Base-by-base conservation (phyloP, 1,140 invertebrate species). In the Drosophila miranda region DNA sequence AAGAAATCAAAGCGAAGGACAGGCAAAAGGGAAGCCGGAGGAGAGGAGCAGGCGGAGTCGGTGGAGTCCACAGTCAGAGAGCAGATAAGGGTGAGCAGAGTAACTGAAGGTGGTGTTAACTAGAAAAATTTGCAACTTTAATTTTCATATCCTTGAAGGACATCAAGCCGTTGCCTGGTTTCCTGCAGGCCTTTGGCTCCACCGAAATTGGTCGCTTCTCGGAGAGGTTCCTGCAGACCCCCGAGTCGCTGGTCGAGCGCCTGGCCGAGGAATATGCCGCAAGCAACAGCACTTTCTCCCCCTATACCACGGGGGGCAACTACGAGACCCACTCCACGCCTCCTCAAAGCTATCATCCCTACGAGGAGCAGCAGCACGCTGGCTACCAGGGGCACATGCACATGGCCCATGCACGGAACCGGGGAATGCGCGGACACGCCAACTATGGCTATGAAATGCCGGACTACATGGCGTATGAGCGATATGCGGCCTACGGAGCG, bases 111-210 rank as follows among this genome's bases (percentile, higher is more conserved):
- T 42, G 8, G 14, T 14, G 30, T 28, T 16, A 16, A 38, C 6
- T 43, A 9, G 2, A 51, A 34, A 59, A 21, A 13, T 57, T 9
- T 26, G 4, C 23, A 23, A 14, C n/a, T 38, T 13, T 53, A 26
- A 56, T 6, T 34, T 43, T 3, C 11, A 6, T 16, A 45, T 26
- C 6, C 30, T 48, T 51, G 3, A 54, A 91, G 90, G 76, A 91
- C 45, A 88, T 89, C 9, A 91, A 80, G 30, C 94, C 94, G 11
- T 82, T 96, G 45, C 95, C 95, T 0, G 95, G 95, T 1, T 96
- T 95, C 63, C 94, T 95, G 70, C 95, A 95, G 86, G 95, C 95
- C 0, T 96, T 96, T 78, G 95, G 95, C 13, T 95, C 95, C 1
- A 95, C 95, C 23, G 95, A 95, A 89, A 95, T 95, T 55, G 95